Base-by-base conservation (phyloP, 2,797 vertebrate species). In the Acanthurus leucopareius region DNA sequence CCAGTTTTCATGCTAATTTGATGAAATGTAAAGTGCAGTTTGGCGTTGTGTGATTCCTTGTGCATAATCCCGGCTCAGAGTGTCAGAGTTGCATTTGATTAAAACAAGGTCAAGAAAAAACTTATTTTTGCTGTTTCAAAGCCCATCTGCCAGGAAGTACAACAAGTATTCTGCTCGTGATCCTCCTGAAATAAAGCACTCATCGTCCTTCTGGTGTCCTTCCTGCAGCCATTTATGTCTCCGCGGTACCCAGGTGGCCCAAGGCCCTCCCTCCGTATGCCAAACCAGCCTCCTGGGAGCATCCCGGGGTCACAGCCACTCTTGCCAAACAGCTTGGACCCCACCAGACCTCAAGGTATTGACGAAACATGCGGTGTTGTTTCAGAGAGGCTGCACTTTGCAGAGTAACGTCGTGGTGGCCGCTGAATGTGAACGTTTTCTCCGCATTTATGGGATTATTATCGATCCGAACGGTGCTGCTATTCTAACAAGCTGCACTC, bases 261-360 rank as follows among this genome's bases (percentile, higher is more conserved):
- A 53, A 95, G 97, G 62, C 96, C 97, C 59, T 61, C 96, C 16
- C 95, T 97, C 86, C 95, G 97, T 93, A 97, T 98, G 97, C 96
- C 97, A 81, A 97, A 94, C 67, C 91, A 98, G 97, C 96, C 97
- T 84, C 97, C 97, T 0, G 96, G 96, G 59, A 97, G 96, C 78
- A 97, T 97, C 84, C 96, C 97, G 0, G 96, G 97, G 70, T 96
- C 97, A 73, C 97, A 98, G 94, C 95, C 97, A 20, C 95, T 98
- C 85, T 92, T 98, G 93, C 95, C 97, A 85, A 96, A 96, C 57
- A 90, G 96, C 87, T 93, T 98, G 96, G 97, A 98, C 77, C 95
- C 97, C 1, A 95, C 92, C 2, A 94, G 97, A 53, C 93, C 95
- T 1, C 97, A 97, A 94, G 97, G 97, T 97, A 42, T 13, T 13